A percentile compares a stretch with the other conserved stretches of the same genome.
phyloP scores from a whole-genome alignment of 2,888 invertebrate genomes.

The Cacoxenus indagator region DNA sequence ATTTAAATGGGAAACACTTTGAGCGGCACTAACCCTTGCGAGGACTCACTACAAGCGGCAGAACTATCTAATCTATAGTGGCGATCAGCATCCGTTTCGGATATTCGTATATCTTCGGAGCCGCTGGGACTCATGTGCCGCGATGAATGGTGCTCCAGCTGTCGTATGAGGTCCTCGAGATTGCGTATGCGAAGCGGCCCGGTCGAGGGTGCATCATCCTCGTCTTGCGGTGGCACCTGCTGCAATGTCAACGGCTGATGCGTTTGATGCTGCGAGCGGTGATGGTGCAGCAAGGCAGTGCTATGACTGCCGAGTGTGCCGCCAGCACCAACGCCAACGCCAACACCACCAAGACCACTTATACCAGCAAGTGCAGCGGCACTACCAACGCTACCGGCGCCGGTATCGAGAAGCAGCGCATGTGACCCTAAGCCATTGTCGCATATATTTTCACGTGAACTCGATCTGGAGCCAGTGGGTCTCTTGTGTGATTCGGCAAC shows the following conservation, averaged over 20 bases:
- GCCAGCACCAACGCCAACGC: slow-evolving; percentile 49
- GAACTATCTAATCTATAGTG: slow-evolving; percentile 87
- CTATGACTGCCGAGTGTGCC: slow-evolving; percentile 47
- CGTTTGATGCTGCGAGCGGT: slow-evolving; percentile 64
- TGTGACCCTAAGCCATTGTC: slow-evolving; percentile 74
- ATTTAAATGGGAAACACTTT: slow-evolving; percentile 2
- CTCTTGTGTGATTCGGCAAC: slow-evolving; percentile 76
- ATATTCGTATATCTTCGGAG: slow-evolving; percentile 86
- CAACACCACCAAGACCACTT: slow-evolving; percentile 51
- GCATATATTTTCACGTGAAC: slow-evolving; percentile 82
- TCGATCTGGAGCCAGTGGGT: slow-evolving; percentile 71
- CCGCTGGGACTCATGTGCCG: slow-evolving; percentile 92
- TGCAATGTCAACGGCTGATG: slow-evolving; percentile 70
- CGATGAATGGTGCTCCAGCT: slow-evolving; percentile 87
- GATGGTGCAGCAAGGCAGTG: slow-evolving; percentile 69
- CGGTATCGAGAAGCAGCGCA: slow-evolving; percentile 71
- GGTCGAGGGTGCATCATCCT: slow-evolving; percentile 83
- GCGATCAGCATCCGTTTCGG: slow-evolving; percentile 90
- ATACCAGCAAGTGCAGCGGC: slow-evolving; percentile 49
- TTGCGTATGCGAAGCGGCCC: slow-evolving; percentile 92
- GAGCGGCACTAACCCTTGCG: slow-evolving; percentile 75
- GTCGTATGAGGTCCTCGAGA: slow-evolving; percentile 90
- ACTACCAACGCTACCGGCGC: slow-evolving; percentile 50
- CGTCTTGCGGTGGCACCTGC: slow-evolving; percentile 72
- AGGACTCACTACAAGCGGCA: slow-evolving; percentile 80